A percentile compares a stretch with the other conserved stretches of the same genome.
phyloP scores from a whole-genome alignment of 1,140 invertebrate genomes.

The Megathymus violae region DNA sequence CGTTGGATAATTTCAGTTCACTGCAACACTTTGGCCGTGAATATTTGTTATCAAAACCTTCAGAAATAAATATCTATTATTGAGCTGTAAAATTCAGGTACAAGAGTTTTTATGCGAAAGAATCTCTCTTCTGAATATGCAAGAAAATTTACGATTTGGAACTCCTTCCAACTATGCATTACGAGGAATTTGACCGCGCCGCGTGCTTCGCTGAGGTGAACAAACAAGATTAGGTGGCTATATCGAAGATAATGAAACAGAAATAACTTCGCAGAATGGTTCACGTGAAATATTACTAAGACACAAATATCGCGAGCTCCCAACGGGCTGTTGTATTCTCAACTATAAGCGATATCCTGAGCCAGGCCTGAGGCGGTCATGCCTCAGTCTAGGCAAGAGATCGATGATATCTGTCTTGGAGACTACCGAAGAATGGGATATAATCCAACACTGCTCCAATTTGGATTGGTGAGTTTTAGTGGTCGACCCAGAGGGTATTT shows the following conservation, averaged over 20 bases:
- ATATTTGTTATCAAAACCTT: not conserved
- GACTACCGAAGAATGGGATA: too few species aligned
- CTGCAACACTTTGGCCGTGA: too few species aligned
- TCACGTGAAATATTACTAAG: constrained; percentile 10
- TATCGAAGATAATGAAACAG: not conserved
- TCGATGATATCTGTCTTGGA: too few species aligned
- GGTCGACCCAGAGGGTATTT: too few species aligned
- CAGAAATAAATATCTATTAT: constrained; percentile 1
- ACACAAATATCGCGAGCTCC: too few species aligned
- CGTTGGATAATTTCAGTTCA: too few species aligned
- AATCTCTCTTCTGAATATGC: not conserved
- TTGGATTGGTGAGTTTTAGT: too few species aligned
- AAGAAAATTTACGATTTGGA: constrained; percentile 12
- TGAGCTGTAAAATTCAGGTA: not conserved
- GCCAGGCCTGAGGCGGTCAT: too few species aligned
- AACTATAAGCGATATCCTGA: too few species aligned
- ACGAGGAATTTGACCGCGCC: constrained; percentile 22
- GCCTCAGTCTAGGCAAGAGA: too few species aligned
- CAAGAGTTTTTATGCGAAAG: not conserved
- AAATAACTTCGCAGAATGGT: not conserved
- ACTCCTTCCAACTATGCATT: constrained; percentile 16
- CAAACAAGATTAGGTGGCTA: constrained; percentile 11
- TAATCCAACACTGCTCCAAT: too few species aligned
- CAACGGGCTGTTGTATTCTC: too few species aligned
- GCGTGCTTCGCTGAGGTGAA: constrained; percentile 14